phyloP scores from a whole-genome alignment of 2,113 vertebrate genomes.

The Potamarius usumacintae region DNA sequence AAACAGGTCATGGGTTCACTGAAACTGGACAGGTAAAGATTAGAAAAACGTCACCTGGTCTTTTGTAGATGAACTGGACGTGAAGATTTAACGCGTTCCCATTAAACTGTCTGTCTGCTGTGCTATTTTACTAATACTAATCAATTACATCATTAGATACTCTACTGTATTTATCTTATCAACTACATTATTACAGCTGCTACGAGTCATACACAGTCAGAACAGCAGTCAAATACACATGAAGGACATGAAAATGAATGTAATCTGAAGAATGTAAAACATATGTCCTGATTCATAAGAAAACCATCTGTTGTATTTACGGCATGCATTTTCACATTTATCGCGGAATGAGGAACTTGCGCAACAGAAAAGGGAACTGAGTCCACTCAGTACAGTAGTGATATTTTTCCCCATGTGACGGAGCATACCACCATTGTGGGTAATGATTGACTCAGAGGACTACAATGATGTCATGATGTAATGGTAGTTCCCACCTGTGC shows the following conservation, averaged over 20 bases:
- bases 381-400: neutral
- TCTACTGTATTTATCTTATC: neutral
- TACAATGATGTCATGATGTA: neutral
- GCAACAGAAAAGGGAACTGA: neutral
- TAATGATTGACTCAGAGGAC: no score
- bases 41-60: neutral
- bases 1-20: neutral
- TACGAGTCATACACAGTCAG: neutral
- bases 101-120: neutral
- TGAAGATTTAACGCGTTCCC: neutral
- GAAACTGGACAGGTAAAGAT: neutral
- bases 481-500: slow-evolving; percentile 69
- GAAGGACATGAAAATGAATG: neutral
- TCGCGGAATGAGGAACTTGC: neutral
- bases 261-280: neutral
- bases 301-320: no score
- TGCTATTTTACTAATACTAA: neutral
- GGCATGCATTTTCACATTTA: neutral
- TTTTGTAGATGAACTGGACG: neutral
- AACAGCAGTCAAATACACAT: neutral
- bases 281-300: neutral
- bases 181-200: neutral
- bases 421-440: no score
- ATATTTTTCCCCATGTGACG: neutral
- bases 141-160: neutral